A percentile compares a stretch with the other conserved stretches of the same genome.
These are phyloP conservation scores for Colinus virginianus DNA, from an alignment of 2,113 vertebrate species.

Conservation along the genomic window DNA sequence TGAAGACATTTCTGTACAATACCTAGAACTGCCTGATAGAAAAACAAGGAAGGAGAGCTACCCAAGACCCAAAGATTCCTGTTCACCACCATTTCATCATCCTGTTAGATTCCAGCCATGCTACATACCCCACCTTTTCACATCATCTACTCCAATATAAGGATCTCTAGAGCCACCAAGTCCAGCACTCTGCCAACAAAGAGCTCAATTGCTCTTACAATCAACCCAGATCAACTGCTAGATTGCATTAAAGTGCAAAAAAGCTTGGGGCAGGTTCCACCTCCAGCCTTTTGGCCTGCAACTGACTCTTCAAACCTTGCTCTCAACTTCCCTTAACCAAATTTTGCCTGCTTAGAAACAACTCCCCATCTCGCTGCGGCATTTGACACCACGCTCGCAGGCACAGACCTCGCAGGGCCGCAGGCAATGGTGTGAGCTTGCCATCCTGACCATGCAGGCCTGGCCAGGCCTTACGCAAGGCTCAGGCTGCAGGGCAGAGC, in stretches of 20 bases:
- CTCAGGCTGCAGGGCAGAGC: neutral
- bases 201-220: neutral
- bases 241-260: conserved; percentile 18
- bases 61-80: neutral
- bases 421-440: accelerated
- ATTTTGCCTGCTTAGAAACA: neutral
- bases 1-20: neutral
- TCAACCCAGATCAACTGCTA: conserved; percentile 11
- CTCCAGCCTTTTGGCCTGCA: neutral
- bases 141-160: neutral
- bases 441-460: accelerated
- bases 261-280: conserved; percentile 15
- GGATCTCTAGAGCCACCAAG: conserved; percentile 40
- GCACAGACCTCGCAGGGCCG: accelerated
- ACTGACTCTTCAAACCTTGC: neutral
- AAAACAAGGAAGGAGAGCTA: neutral
- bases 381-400: accelerated
- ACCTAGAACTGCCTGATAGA: neutral
- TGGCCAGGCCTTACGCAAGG: accelerated
- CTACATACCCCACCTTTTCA: neutral
- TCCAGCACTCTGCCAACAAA: conserved; percentile 4
- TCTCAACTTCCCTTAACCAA: neutral
- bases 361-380: accelerated
- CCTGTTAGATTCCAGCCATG: neutral
- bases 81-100: neutral